Evolutionary conservation across 1,140 invertebrate genomes (phyloP).

Genomic region (Cecropterus lyciades): DNA sequence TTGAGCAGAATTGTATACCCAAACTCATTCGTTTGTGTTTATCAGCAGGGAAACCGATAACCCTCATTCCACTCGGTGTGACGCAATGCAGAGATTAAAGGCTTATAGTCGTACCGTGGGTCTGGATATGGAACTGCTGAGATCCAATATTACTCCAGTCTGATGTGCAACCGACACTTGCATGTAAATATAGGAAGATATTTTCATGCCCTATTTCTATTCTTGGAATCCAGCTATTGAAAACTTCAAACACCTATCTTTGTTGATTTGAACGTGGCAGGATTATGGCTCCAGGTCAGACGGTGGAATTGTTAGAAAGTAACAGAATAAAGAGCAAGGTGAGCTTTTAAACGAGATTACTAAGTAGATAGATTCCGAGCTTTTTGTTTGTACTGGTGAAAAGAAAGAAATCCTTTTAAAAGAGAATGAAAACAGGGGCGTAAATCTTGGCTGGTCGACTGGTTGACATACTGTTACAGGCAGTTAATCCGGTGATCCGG

Average conservation of each 20-base stretch:
- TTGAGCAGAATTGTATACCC: slow-evolving; percentile 60
- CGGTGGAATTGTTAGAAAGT: slow-evolving; percentile 20
- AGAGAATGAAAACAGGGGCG: slow-evolving; percentile 66
- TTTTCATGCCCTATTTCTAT: slow-evolving; percentile 12
- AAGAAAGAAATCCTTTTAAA: slow-evolving; percentile 59
- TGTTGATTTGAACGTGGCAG: background rate
- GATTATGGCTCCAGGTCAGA: background rate
- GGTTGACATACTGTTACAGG: slow-evolving; percentile 73
- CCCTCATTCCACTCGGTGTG: slow-evolving; percentile 74
- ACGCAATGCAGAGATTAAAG: slow-evolving; percentile 81
- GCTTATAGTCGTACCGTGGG: slow-evolving; percentile 69
- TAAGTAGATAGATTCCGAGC: slow-evolving; percentile 11
- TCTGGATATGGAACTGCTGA: slow-evolving; percentile 57
- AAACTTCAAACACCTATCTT: slow-evolving; percentile 14
- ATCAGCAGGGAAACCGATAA: slow-evolving; percentile 77
- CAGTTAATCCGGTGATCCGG: slow-evolving; percentile 76
- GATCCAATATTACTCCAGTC: slow-evolving; percentile 64
- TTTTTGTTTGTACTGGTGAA: slow-evolving; percentile 38
- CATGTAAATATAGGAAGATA: slow-evolving; percentile 44
- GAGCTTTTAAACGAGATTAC: slow-evolving; percentile 33
- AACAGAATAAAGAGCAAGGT: slow-evolving; percentile 13
- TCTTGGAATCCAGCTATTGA: slow-evolving; percentile 4
- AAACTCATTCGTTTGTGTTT: slow-evolving; percentile 76
- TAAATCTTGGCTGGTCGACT: slow-evolving; percentile 70
- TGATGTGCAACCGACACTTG: slow-evolving; percentile 49